A percentile compares a stretch with the other conserved stretches of the same genome.
These are phyloP conservation scores for Lasioglossum zephyrum DNA, from an alignment of 2,888 invertebrate species.

Conservation along the genomic window DNA sequence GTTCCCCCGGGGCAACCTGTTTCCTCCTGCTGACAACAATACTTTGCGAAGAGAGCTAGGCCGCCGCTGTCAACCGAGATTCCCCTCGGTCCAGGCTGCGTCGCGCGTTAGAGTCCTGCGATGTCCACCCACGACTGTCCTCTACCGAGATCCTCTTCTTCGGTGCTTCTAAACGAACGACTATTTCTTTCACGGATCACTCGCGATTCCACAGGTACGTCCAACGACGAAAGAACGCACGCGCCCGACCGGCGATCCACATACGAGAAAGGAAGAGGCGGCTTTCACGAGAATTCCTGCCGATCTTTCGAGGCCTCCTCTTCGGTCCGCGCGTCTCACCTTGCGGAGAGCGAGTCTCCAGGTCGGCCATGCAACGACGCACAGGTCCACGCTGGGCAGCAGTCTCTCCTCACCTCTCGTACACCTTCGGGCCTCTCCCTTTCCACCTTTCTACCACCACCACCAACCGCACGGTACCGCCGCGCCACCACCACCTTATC, in stretches of 20 bases:
- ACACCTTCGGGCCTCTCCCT: constrained; percentile 63
- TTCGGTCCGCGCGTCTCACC: constrained; percentile 83
- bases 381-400: constrained; percentile 81
- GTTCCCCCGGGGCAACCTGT: constrained; percentile 25
- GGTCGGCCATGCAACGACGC: constrained; percentile 81
- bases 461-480: constrained; percentile 29
- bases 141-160: neutral
- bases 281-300: constrained; percentile 73
- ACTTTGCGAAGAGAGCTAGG: neutral
- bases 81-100: neutral
- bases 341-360: constrained; percentile 84
- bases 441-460: constrained; percentile 61
- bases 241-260: constrained; percentile 11
- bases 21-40: constrained; percentile 47
- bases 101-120: neutral
- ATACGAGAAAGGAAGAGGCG: constrained; percentile 67
- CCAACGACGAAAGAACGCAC: constrained; percentile 39
- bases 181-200: constrained; percentile 44
- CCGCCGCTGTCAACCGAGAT: constrained; percentile 8
- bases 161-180: neutral
- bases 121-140: neutral
- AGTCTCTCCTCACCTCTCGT: constrained; percentile 67
- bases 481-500: constrained; percentile 57
- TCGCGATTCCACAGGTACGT: constrained; percentile 38
- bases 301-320: constrained; percentile 72